Base-by-base conservation (phyloP, 2,113 vertebrate species). In the Glaucidium brasilianum region DNA sequence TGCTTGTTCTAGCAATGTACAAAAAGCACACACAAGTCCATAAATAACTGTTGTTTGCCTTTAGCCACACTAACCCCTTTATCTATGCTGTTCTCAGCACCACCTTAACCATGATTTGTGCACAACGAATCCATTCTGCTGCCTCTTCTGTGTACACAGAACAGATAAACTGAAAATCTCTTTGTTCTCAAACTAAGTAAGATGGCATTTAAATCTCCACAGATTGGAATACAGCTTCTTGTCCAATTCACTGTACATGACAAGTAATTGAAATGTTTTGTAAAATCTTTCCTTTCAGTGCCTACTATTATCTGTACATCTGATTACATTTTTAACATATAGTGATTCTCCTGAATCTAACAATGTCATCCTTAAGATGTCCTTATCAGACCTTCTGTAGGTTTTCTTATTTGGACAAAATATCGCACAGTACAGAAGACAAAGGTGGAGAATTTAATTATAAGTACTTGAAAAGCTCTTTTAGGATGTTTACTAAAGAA, bases 101-200 rank as follows among this genome's bases (percentile, higher is more conserved):
- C 52, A 92, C 82, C 85, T 92, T 75, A 84, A 47, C 52, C n/a
- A 41, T 20, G 30, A 75, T 81, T 86, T 82, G 37, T 82, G 62
- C 45, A 96, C 73, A 93, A 92, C 0, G 4, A 84, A 91, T 88
- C 58, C 29, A 77, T 96, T 94, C 88, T 94, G 75, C 60, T 73
- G 71, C 52, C 30, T 92, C 30, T 80, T 58, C 74, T 85, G 20
- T 21, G 15, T 50, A 84, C 15, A 66, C 35, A 74, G 63, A 94
- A 66, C 41, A 81, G 68, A 77, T 25, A 95, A 88, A 91, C 45
- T 76, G 79, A 95, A 94, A 92, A 94, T 32, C 60, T 78, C 69
- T 92, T 94, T 96, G 72, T 92, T 90, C 88, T 74, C 68, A 78
- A 55, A 88, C 26, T 78, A 67, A 92, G 21, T 63, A 89, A 63